A percentile compares a stretch with the other conserved stretches of the same genome.
phyloP scores from a whole-genome alignment of 2,797 vertebrate genomes.

The Sebastes oblongus region DNA sequence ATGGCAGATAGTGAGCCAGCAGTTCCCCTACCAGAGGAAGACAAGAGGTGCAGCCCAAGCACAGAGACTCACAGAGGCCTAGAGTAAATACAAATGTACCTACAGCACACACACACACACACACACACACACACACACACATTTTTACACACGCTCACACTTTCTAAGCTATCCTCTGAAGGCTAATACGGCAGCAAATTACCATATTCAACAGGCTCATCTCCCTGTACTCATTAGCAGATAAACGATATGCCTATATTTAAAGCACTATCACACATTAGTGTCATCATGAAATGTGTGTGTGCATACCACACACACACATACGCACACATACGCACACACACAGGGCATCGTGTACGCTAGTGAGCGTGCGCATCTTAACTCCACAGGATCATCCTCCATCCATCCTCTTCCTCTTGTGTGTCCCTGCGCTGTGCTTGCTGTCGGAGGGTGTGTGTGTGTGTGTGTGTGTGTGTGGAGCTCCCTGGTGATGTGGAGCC shows the following conservation, averaged over 20 bases:
- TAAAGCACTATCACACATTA: constrained; percentile 91
- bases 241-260: constrained; percentile 96
- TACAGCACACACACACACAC: constrained; percentile 15
- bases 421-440: constrained; percentile 39
- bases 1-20: constrained; percentile 41
- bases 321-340: constrained; percentile 10
- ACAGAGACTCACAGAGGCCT: constrained; percentile 59
- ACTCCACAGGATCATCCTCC: constrained; percentile 70
- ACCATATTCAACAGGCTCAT: constrained; percentile 96
- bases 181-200: constrained; percentile 95
- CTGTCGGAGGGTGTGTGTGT: constrained; percentile 38
- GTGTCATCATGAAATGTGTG: constrained; percentile 74
- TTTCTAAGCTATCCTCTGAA: constrained; percentile 90
- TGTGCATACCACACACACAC: not conserved
- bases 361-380: constrained; percentile 39
- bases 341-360: not conserved
- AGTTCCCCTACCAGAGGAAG: constrained; percentile 29
- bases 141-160: constrained; percentile 35
- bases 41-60: constrained; percentile 50
- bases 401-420: constrained; percentile 59
- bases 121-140: constrained; percentile 6
- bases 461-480: constrained; percentile 35
- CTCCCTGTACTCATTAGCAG: constrained; percentile 95
- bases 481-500: constrained; percentile 75
- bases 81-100: constrained; percentile 64